Percentiles rank a stretch among this genome's conserved stretches.
Evolutionary conservation across 2,113 vertebrate genomes (phyloP).

Genomic region (Anarhynchus alexandrinus): DNA sequence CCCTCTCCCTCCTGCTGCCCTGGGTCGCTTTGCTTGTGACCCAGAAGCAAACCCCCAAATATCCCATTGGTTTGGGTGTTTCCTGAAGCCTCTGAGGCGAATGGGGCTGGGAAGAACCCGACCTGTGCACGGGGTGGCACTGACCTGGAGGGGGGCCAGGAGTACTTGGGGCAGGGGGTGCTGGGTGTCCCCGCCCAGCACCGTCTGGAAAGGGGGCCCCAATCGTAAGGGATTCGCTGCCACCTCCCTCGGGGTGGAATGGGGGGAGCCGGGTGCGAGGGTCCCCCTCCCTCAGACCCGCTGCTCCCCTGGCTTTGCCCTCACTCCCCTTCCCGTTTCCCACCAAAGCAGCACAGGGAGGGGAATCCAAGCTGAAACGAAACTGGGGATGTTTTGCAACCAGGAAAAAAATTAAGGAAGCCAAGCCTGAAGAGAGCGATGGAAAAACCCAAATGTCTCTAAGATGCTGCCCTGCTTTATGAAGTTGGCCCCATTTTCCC

Average conservation of each 20-base stretch:
- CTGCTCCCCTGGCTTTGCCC: neutral
- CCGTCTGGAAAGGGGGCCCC: neutral
- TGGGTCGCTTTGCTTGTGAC: neutral
- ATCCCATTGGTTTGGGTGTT: neutral
- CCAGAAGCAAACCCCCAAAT: neutral
- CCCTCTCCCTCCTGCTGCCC: neutral
- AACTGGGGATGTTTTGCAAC: neutral
- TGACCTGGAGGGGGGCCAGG: accelerated
- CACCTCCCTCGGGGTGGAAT: neutral
- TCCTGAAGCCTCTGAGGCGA: neutral
- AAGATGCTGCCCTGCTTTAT: neutral
- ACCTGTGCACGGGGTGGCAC: accelerated
- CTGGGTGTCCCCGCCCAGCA: accelerated
- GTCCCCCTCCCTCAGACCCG: accelerated
- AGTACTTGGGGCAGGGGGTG: neutral
- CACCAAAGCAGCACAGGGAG: neutral
- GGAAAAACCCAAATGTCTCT: neutral
- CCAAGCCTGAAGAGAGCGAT: accelerated
- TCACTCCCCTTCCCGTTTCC: neutral
- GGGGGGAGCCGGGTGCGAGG: neutral
- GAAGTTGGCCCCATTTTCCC: neutral
- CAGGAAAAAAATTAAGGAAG: neutral
- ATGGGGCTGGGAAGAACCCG: accelerated
- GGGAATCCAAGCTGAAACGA: neutral
- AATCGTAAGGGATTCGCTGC: neutral